A percentile compares a stretch with the other conserved stretches of the same genome.
phyloP scores from a whole-genome alignment of 2,797 vertebrate genomes.

The Brachymystax lenok region DNA sequence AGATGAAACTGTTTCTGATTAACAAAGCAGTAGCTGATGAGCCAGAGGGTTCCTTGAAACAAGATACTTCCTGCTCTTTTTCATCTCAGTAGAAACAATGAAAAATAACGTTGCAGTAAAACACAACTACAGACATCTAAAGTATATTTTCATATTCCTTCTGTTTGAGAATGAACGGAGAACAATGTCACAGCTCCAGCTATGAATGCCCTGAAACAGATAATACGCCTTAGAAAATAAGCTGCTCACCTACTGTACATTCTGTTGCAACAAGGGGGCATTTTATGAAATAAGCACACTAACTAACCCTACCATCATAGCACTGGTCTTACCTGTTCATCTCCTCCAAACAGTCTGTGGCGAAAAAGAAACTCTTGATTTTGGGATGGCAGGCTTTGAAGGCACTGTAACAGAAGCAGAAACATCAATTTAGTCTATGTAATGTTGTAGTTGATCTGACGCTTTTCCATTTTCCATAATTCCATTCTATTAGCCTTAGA shows the following conservation, averaged over 20 bases:
- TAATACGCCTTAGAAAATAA: not conserved
- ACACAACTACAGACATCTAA: not conserved
- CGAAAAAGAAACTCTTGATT: conserved; percentile 80
- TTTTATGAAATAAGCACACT: not conserved
- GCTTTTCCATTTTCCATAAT: not conserved
- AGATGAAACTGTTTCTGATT: conserved; percentile 3
- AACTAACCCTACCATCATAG: not conserved
- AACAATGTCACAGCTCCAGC: not conserved
- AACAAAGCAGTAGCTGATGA: conserved; percentile 2
- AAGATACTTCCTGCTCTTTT: not conserved
- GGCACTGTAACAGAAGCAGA: conserved; percentile 54
- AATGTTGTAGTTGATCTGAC: not conserved
- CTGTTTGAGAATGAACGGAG: not conserved
- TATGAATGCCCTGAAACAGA: not conserved
- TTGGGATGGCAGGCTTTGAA: conserved; percentile 80
- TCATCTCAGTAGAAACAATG: not conserved
- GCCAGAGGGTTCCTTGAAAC: not conserved
- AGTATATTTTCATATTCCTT: not conserved
- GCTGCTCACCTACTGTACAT: not conserved
- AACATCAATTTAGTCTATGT: not conserved
- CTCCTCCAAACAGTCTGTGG: conserved; percentile 78
- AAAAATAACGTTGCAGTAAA: not conserved
- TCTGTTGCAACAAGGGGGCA: not conserved
- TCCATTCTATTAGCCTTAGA: not conserved
- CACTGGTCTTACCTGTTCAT: conserved; percentile 77